Evolutionary conservation across 2,797 vertebrate genomes (phyloP).

Genomic region (Vespertilio murinus): DNA sequence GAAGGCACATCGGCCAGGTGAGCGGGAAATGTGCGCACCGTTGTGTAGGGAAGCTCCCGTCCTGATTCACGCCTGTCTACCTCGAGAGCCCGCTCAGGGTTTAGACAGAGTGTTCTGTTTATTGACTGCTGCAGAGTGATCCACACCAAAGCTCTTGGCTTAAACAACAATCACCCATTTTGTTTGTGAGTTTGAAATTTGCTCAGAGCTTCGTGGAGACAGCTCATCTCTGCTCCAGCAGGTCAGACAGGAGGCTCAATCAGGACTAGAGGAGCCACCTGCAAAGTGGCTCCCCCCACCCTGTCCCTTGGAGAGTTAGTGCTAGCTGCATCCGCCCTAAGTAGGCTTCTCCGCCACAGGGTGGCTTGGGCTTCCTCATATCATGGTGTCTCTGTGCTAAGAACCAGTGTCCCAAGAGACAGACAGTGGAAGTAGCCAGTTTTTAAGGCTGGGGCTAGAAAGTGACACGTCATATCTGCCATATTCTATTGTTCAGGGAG

Average conservation of each 20-base stretch:
- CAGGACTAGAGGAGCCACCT: too few species aligned
- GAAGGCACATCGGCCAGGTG: slow-evolving; percentile 98
- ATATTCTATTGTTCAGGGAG: too few species aligned
- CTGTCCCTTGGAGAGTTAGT: not conserved
- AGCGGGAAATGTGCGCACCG: slow-evolving; percentile 63
- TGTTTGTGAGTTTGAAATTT: not conserved
- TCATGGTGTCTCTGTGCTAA: not conserved
- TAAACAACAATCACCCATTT: not conserved
- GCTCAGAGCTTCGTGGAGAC: not conserved
- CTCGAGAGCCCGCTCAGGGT: accelerated
- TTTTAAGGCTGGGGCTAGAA: not conserved
- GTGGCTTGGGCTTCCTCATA: not conserved
- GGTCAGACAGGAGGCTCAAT: not conserved
- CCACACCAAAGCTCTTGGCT: not conserved
- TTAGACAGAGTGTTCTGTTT: not conserved
- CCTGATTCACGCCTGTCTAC: accelerated
- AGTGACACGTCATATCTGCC: not conserved
- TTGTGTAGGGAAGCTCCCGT: accelerated
- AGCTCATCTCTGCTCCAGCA: not conserved
- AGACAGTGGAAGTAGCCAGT: not conserved
- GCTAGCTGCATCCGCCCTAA: accelerated
- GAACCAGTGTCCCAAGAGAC: not conserved
- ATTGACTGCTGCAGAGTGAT: accelerated
- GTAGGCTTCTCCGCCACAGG: not conserved
- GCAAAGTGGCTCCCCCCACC: too few species aligned